These are phyloP conservation scores for Podabrus alpinus DNA, from an alignment of 2,888 invertebrate species.

Conservation along the genomic window DNA sequence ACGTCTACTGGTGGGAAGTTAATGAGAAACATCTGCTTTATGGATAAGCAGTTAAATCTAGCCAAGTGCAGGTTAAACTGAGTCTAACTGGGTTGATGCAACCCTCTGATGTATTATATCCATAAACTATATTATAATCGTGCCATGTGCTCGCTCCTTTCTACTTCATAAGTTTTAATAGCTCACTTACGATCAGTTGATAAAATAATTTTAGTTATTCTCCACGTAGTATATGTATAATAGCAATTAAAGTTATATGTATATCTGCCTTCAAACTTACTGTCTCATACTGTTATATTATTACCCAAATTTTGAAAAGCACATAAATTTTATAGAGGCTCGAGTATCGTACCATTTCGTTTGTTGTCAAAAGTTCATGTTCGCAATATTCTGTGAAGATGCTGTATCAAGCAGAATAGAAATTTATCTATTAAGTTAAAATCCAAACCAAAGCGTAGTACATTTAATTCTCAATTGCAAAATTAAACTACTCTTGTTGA, in stretches of 20 bases:
- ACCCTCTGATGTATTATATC: slow-evolving; percentile 25
- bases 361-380: neutral
- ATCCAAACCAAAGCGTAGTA: slow-evolving; percentile 7
- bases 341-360: neutral
- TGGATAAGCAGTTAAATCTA: slow-evolving; percentile 9
- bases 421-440: slow-evolving; percentile 11
- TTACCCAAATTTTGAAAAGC: neutral
- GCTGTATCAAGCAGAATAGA: neutral
- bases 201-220: neutral
- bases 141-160: slow-evolving; percentile 12
- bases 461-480: slow-evolving; percentile 21
- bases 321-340: neutral
- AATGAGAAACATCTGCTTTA: slow-evolving; percentile 20
- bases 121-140: slow-evolving; percentile 24
- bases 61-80: slow-evolving; percentile 14
- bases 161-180: slow-evolving; percentile 17
- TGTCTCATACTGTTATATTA: neutral
- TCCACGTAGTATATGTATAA: neutral
- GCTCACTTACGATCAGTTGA: slow-evolving; percentile 16
- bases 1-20: slow-evolving; percentile 8
- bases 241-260: neutral
- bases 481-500: slow-evolving; percentile 25
- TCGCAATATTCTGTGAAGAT: neutral
- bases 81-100: slow-evolving; percentile 14
- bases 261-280: no score